phyloP scores from a whole-genome alignment of 2,113 vertebrate species.

The Corythaeola cristata region DNA sequence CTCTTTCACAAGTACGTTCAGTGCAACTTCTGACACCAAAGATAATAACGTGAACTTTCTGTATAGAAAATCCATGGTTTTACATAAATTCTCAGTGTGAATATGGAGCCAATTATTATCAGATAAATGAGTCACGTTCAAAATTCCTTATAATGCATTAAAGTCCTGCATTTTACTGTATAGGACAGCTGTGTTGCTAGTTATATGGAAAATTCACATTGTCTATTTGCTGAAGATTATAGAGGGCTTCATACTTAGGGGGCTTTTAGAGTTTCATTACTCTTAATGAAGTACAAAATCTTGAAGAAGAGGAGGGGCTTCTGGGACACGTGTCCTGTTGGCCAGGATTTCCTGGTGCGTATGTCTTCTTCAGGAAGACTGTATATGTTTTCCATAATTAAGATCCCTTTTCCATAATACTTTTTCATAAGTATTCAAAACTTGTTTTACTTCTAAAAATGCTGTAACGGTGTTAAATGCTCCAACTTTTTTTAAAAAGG shows the following conservation, averaged over 20 bases:
- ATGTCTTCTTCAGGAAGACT: background rate
- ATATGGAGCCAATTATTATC: background rate
- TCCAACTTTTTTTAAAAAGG: background rate
- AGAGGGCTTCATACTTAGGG: background rate
- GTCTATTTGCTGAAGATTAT: background rate
- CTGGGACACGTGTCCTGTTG: background rate
- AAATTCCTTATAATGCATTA: background rate
- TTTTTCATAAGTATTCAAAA: background rate
- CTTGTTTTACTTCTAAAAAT: background rate
- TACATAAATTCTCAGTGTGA: background rate
- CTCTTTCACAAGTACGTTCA: slow-evolving; percentile 10
- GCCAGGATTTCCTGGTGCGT: background rate
- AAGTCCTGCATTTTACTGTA: background rate
- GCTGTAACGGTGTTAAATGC: background rate
- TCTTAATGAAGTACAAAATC: background rate
- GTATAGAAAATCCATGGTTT: background rate
- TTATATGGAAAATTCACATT: background rate
- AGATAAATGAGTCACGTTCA: background rate
- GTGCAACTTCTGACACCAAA: background rate
- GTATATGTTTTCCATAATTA: background rate
- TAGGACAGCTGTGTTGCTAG: background rate
- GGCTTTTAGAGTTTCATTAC: background rate
- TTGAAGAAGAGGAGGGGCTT: background rate
- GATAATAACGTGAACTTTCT: background rate
- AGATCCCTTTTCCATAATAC: background rate